Evolutionary conservation across 2,888 invertebrate genomes (phyloP).

Genomic region (Clepsis dumicolana): DNA sequence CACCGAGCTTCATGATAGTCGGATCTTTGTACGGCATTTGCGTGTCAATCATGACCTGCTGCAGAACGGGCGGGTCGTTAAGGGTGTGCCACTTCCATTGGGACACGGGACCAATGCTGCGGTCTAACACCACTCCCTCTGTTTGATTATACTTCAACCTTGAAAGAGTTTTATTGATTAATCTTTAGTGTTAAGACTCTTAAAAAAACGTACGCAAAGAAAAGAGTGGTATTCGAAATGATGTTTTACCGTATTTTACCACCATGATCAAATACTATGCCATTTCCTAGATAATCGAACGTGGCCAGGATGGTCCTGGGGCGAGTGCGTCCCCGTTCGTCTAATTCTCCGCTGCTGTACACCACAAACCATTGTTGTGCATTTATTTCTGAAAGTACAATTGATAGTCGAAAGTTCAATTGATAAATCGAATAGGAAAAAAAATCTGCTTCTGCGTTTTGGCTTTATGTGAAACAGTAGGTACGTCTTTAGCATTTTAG

Average conservation of each 20-base stretch:
- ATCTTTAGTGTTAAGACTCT: constrained; percentile 2
- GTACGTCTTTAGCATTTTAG: too few species aligned
- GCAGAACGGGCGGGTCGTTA: constrained; percentile 77
- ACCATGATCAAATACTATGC: constrained; percentile 75
- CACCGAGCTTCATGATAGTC: constrained; percentile 64
- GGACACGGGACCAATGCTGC: constrained; percentile 72
- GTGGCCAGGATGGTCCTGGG: constrained; percentile 73
- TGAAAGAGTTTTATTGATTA: constrained; percentile 22
- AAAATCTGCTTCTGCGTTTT: too few species aligned
- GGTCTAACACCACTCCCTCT: constrained; percentile 77
- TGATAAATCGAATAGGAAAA: too few species aligned
- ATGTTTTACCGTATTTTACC: constrained; percentile 73
- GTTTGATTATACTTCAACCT: constrained; percentile 82
- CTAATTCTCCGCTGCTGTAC: constrained; percentile 74
- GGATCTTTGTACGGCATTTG: constrained; percentile 75
- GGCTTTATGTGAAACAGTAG: too few species aligned
- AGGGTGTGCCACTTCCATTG: constrained; percentile 82
- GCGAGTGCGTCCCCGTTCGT: constrained; percentile 67
- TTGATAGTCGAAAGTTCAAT: neutral
- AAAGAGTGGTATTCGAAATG: neutral
- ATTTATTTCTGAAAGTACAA: constrained; percentile 64
- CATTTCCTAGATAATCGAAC: constrained; percentile 78
- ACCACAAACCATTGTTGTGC: constrained; percentile 75
- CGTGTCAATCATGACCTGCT: constrained; percentile 81
- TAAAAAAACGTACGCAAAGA: constrained; percentile 3